Percentiles rank a stretch among this genome's conserved stretches.
These are phyloP conservation scores for Oxystoma pomonae DNA, from an alignment of 2,888 invertebrate genomes.

Conservation along the genomic window DNA sequence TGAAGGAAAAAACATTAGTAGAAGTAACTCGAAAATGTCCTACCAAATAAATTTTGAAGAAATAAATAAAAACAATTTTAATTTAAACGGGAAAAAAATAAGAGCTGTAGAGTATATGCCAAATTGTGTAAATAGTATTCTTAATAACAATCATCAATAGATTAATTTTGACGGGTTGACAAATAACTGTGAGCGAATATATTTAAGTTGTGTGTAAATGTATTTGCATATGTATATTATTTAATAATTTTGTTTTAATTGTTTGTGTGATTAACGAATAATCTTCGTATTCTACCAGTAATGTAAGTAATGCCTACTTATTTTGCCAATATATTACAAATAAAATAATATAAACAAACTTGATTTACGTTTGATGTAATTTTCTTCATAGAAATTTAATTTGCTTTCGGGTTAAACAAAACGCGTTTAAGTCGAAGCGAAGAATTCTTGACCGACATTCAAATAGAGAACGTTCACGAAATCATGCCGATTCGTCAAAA, in stretches of 20 bases:
- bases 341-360: no score
- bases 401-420: slow-evolving; percentile 34
- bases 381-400: no score
- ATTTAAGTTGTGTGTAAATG: slow-evolving; percentile 28
- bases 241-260: no score
- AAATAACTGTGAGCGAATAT: slow-evolving; percentile 44
- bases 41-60: slow-evolving; percentile 1
- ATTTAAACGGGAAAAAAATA: slow-evolving; percentile 32
- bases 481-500: slow-evolving; percentile 4
- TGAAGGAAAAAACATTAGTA: slow-evolving; percentile 20
- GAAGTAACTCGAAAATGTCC: slow-evolving; percentile 14
- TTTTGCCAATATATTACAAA: no score
- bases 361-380: no score
- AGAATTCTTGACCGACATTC: slow-evolving; percentile 40
- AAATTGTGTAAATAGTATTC: slow-evolving; percentile 27
- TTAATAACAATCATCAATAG: slow-evolving; percentile 18
- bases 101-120: slow-evolving; percentile 40
- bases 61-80: background rate
- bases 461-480: slow-evolving; percentile 24
- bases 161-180: slow-evolving; percentile 32
- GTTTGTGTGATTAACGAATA: no score
- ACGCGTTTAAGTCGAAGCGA: slow-evolving; percentile 43
- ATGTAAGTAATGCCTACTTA: no score
- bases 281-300: no score
- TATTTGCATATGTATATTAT: no score